These are phyloP conservation scores for Sterna hirundo DNA, from an alignment of 2,113 vertebrate genomes.

Conservation along the genomic window DNA sequence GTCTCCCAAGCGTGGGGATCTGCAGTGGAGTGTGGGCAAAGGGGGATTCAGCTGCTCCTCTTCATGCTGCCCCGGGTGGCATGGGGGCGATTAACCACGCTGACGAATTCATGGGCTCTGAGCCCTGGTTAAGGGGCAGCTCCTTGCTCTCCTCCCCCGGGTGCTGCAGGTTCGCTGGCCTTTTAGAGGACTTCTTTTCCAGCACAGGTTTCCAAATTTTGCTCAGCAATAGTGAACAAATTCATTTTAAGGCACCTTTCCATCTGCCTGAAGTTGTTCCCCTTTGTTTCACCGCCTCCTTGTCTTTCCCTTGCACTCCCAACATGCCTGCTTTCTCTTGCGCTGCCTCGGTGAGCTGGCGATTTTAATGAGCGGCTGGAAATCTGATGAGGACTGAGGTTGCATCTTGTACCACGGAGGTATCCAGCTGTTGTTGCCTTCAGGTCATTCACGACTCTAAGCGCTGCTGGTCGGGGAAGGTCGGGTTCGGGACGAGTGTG, in stretches of 20 bases:
- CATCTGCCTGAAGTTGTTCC: not conserved
- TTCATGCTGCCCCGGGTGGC: fast-evolving
- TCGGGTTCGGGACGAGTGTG: fast-evolving
- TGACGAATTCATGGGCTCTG: not conserved
- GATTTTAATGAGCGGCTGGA: fast-evolving
- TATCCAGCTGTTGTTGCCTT: not conserved
- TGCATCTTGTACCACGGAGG: not conserved
- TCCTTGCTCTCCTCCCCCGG: not conserved
- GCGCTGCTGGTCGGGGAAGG: not conserved
- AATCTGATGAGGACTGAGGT: not conserved
- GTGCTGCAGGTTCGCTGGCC: fast-evolving
- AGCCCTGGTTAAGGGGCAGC: not conserved
- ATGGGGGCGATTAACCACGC: not conserved
- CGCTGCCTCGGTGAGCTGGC: not conserved
- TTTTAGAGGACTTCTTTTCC: not conserved
- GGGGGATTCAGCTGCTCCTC: not conserved
- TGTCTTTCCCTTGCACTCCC: not conserved
- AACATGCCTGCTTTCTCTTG: not conserved
- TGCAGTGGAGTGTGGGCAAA: not conserved
- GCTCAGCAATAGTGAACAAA: not conserved
- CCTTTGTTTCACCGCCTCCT: not conserved
- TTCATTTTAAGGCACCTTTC: not conserved
- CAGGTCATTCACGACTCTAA: not conserved
- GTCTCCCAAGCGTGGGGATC: not conserved
- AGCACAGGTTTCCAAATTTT: not conserved